Evolutionary conservation across 2,113 vertebrate genomes (phyloP).

Genomic region (Beaufortia kweichowensis): DNA sequence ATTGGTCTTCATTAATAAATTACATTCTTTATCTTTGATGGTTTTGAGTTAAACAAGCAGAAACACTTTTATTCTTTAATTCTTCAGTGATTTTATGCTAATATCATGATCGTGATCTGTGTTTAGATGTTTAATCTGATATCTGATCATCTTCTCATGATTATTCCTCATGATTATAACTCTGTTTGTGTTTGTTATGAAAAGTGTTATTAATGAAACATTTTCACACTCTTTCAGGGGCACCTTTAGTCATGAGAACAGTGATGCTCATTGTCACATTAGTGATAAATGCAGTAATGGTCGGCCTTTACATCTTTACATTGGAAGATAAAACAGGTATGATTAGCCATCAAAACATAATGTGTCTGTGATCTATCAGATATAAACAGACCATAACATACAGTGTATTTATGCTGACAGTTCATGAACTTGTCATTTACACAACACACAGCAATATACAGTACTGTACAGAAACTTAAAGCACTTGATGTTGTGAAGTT

Average conservation of each 20-base stretch:
- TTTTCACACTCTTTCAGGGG: background rate
- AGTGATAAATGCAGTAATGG: background rate
- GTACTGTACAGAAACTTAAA: background rate
- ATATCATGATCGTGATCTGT: background rate
- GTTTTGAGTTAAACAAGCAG: background rate
- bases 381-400: too few species aligned
- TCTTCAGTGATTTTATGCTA: background rate
- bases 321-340: conserved; percentile 8
- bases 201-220: background rate
- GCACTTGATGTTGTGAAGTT: background rate
- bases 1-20: background rate
- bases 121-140: background rate
- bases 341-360: background rate
- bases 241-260: fast-evolving
- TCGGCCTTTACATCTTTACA: background rate
- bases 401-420: background rate
- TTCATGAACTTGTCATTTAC: too few species aligned
- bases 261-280: background rate
- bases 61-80: background rate
- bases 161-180: background rate
- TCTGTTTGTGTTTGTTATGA: background rate
- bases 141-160: background rate
- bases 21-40: too few species aligned
- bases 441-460: too few species aligned
- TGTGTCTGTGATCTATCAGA: background rate